Base-by-base conservation (phyloP, 2,888 invertebrate species). In the Philhelius pedissequus region DNA sequence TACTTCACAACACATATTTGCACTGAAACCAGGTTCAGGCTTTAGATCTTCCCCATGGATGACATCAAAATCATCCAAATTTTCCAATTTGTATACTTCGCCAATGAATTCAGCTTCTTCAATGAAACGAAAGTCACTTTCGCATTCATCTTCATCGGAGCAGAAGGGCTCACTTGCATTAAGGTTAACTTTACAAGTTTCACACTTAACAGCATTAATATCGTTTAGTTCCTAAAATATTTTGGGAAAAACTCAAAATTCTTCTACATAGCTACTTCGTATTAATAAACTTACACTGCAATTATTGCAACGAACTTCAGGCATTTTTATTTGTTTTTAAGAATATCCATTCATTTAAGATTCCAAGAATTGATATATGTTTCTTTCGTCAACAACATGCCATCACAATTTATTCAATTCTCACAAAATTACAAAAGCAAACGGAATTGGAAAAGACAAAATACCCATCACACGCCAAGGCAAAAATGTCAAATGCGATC, bases 101-200 rank as follows among this genome's bases (percentile, higher is more conserved):
- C 83, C 83, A 15, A 66, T 74, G 5, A 64, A 45, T 15, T 83
- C 83, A 6, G 83, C 83, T 66, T 83, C 83, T 45, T 83, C 83
- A 27, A 83, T 83, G 6, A 66, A 83, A n/a, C 79, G 69, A 30
- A 64, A 83, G 30, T 79, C 83, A 25, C 69, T 66, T 45, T 78
- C 78, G 18, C 78, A 82, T 22, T 70, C 79, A 48, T 83, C 79
- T 30, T 38, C 58, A 8, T 83, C 79, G 1, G 74, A 56, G 6
- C 2, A 35, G 2, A 40, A 40, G 13, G 3, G 11, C 9, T 50
- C 56, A 4, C n/a, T 20, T 9, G 58, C 40, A 0, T 8, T 43
- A 15, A 83, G 60, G 18, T 22, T 69, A 8, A 66, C 20, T 43
- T 79, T 83, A 15, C 83, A 83, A 18, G 15, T 50, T 32, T 83